Evolutionary conservation across 2,113 vertebrate species (phyloP).

Genomic region (Laterallus jamaicensis): DNA sequence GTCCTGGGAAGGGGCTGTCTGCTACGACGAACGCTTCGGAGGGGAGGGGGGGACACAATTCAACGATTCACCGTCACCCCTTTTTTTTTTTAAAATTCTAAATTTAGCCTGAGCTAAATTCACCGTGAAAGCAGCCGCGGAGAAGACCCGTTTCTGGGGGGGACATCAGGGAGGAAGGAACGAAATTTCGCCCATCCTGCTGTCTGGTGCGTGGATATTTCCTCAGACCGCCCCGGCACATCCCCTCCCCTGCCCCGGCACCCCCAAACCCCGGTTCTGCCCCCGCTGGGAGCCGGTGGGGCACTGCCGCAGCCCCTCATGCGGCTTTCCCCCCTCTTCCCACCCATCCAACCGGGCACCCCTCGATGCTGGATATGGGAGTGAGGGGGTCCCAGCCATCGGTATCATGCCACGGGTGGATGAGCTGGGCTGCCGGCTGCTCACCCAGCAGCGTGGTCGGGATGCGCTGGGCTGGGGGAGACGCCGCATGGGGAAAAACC

Average conservation of each 20-base stretch:
- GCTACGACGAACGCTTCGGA: background rate
- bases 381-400: background rate
- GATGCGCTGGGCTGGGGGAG: background rate
- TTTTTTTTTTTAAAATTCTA: accelerated
- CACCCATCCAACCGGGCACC: background rate
- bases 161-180: background rate
- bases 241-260: no score
- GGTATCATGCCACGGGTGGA: no score
- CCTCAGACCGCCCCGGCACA: background rate
- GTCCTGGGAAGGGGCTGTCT: background rate
- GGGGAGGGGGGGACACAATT: background rate
- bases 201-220: background rate
- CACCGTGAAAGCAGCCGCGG: background rate
- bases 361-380: background rate
- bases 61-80: background rate
- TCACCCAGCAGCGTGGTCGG: background rate
- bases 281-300: background rate
- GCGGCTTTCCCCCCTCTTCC: background rate
- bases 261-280: background rate
- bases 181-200: background rate
- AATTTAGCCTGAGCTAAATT: background rate
- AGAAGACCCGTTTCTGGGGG: background rate
- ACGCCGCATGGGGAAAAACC: background rate
- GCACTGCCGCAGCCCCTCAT: background rate
- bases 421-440: background rate